Evolutionary conservation across 2,888 invertebrate species (phyloP).

Genomic region (Arctia plantaginis): DNA sequence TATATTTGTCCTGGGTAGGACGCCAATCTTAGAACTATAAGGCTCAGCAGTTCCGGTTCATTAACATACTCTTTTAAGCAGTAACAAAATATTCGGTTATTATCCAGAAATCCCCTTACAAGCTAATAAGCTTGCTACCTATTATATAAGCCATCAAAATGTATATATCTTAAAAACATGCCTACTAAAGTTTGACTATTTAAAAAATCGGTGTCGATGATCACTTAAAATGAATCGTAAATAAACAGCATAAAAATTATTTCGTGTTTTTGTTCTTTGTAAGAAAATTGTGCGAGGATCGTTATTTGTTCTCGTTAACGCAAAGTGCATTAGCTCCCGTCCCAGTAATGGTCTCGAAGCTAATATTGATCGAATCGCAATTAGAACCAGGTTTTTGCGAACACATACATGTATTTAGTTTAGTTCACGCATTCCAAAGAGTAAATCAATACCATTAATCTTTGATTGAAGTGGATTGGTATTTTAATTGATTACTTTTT

Average conservation of each 20-base stretch:
- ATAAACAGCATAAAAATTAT: neutral
- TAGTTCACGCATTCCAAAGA: conserved; percentile 20
- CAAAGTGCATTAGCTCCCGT: conserved; percentile 52
- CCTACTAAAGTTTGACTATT: neutral
- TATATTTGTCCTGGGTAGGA: too few species aligned
- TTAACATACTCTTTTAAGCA: too few species aligned
- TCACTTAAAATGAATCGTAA: neutral
- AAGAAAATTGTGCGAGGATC: conserved; percentile 27
- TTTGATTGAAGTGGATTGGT: conserved; percentile 1
- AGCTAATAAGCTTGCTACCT: too few species aligned
- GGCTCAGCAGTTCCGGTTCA: too few species aligned
- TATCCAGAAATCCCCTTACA: too few species aligned
- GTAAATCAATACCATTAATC: conserved; percentile 19
- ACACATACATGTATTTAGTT: conserved; percentile 13
- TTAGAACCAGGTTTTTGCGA: conserved; percentile 29
- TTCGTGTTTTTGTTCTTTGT: conserved; percentile 33
- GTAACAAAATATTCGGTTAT: too few species aligned
- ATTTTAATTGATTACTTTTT: conserved; percentile 9
- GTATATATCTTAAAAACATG: too few species aligned
- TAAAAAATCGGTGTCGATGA: neutral
- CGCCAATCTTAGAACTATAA: too few species aligned
- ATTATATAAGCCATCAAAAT: too few species aligned
- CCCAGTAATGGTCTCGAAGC: conserved; percentile 23
- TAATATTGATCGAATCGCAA: conserved; percentile 46
- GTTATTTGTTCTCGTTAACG: conserved; percentile 39